Conservation (phyloP, 37 sponge, comb jelly and placozoan species). For the Dysidea cf. avara region DNA sequence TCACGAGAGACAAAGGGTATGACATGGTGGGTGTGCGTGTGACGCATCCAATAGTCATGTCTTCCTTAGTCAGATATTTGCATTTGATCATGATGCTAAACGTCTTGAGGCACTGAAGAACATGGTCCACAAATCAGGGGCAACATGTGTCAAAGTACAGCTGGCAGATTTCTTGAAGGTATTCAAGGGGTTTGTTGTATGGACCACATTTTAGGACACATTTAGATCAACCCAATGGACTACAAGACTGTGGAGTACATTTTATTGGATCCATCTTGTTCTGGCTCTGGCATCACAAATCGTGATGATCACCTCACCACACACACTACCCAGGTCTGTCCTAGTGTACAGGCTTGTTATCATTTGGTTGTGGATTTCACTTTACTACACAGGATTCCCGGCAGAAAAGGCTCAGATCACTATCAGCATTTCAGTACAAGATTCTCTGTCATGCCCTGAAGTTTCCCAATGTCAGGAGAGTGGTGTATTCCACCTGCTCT, state of each 20-base stretch:
- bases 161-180: conserved; percentile 73
- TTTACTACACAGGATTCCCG: not conserved
- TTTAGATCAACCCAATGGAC: conserved; percentile 47
- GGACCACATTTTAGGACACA: not conserved
- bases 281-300: conserved; percentile 86
- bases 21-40: conserved; percentile 1
- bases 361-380: not conserved
- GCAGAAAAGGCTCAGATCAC: conserved; percentile 31
- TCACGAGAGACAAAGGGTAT: conserved; percentile 74
- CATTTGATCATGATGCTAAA: conserved; percentile 78
- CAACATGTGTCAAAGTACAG: conserved; percentile 50
- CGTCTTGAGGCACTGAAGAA: conserved; percentile 44
- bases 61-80: conserved; percentile 51
- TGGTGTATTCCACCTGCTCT: conserved; percentile 98
- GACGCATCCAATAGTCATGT: not conserved
- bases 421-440: conserved; percentile 71
- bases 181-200: conserved; percentile 3
- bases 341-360: not conserved
- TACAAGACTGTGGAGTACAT: conserved; percentile 77
- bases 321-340: not conserved
- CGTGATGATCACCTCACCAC: conserved; percentile 36
- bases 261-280: conserved; percentile 95
- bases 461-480: conserved; percentile 80
- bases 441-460: conserved; percentile 83
- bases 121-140: conserved; percentile 48